Base-by-base conservation (phyloP, 2,113 vertebrate species). In the Meleagris gallopavo region DNA sequence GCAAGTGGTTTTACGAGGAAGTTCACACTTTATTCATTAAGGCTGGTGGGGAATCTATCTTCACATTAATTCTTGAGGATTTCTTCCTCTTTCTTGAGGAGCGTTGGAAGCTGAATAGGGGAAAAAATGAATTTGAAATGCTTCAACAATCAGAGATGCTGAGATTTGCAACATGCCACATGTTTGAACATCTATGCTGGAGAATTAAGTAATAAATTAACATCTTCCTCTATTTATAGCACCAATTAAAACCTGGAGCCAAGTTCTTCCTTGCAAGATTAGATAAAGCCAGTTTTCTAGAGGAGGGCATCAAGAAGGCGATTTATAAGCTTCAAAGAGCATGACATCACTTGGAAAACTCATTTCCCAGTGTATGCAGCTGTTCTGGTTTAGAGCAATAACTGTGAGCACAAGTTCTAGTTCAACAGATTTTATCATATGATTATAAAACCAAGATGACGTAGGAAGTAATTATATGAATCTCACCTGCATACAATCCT, bases 271-370 rank as follows among this genome's bases (percentile, higher is more conserved):
- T 60, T 72, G 70, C 70, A 94, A 72, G 46, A 81, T 9, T 16
- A 96, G 87, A 95, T 67, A 95, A 94, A 95, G 66, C 32, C n/a
- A 67, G 86, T 96, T 97, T 95, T 94, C 71, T 65, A 83, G 52
- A 6, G 12, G 13, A 46, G 29, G 2, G 8, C 58, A 4, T 93
- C 70, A 96, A 93, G 81, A 95, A 87, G 72, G 61, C 86, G 89
- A 94, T 95, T 97, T 94, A 94, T 79, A 96, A 93, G 86, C 67
- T 72, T 60, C 54, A 71, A 95, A 95, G 71, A 78, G 9, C 48
- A 38, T 94, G 62, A 93, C 75, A 55, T 96, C 61, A 88, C 88
- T 88, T 82, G 66, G 77, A 87, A 97, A 96, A 96, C 50, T 90
- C 67, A 27, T 5, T 2, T 72, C 54, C 36, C 84, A 76, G 69